Evolutionary conservation across 2,797 vertebrate genomes (phyloP), one percentile per base, ranked within the genome.

Genomic region (Enteromius anoplus): DNA sequence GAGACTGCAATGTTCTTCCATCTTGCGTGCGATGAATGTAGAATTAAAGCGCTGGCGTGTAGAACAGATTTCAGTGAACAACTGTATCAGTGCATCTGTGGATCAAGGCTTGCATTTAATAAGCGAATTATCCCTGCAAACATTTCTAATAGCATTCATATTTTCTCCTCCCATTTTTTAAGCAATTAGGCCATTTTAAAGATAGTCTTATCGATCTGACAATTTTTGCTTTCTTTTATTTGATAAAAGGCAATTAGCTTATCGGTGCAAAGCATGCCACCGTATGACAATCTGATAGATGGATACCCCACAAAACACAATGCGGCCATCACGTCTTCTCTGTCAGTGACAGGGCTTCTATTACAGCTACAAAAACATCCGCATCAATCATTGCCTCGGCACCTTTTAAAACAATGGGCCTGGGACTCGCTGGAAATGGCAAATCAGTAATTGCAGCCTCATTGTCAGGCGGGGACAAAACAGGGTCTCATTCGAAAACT

Each of bases 381-480:
- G 86, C 92, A 94, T 94, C 93, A 93, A 92, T 94, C 93, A 93
- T 90, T 89, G 90, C 91, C 90, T 49, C 55, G 84, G 82, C 92
- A 94, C 93, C 93, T 93, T 93, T 93, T 92, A 91, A 92, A 92
- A 94, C 93, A 94, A 94, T 94, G 58, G 90, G 83, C 84, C 86
- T 37, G 73, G 84, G 85, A 86, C 80, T 86, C 85, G 86, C 81
- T 88, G 91, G 88, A 92, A 93, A 93, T 93, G 93, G 90, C 93
- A 92, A 88, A 87, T 90, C 87, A 84, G 90, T 93, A 93, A 94
- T 94, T 93, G 92, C 87, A 87, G 87, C 87, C 89, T 90, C 85
- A 62, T 81, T 89, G 86, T 88, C 82, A 81, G 70, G 69, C 42
- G 23, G 53, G 40, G 73, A 71, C 72, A 85, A 85, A 78, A 85